Evolutionary conservation across 1,140 invertebrate species (phyloP), one percentile per base, ranked within the genome.

Genomic region (Gonatopus flavifemur): DNA sequence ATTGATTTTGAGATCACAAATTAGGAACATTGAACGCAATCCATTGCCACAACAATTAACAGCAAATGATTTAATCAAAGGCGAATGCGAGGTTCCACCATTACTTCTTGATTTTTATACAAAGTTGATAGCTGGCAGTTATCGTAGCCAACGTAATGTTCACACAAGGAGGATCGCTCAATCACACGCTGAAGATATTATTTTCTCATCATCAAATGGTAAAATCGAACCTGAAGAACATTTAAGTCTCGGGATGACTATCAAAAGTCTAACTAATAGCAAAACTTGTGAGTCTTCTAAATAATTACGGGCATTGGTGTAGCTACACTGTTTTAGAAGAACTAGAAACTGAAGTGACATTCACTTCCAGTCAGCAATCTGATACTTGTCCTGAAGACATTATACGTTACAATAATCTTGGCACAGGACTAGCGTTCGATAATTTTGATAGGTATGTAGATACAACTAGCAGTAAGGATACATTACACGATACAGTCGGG

Each of bases 361-460:
- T 54, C 42, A 37, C 55, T 22, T 21, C 52, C 4, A 41, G 20
- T 8, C 24, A 13, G 3, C 22, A 7, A 21, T 19, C 25, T 2
- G 33, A 49, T 12, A 18, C 69, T 49, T 59, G 52, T 25, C 66
- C 70, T 13, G 51, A 57, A 58, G 59, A 36, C 16, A 55, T 72
- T 13, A 13, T 49, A 25, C 43, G 33, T 41, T 19, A 20, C 6
- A 37, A 49, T 9, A 25, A 58, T 39, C 45, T 68, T 10, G 52
- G 37, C 18, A 73, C 66, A 46, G 57, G 50, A 40, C 35, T 70
- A 30, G 69, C 64, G n/a, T 76, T 62, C 42, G 66, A 71, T 44
- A 74, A 77, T 59, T 78, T 62, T 52, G 72, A 77, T 56, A 51
- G 76, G 16, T 77, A 67, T 46, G 74, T 74, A 13, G 75, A 81